Percentiles rank a stretch among this genome's conserved stretches.
Evolutionary conservation across 2,797 vertebrate species (phyloP).

Genomic region (Ctenochaetus hawaiiensis): DNA sequence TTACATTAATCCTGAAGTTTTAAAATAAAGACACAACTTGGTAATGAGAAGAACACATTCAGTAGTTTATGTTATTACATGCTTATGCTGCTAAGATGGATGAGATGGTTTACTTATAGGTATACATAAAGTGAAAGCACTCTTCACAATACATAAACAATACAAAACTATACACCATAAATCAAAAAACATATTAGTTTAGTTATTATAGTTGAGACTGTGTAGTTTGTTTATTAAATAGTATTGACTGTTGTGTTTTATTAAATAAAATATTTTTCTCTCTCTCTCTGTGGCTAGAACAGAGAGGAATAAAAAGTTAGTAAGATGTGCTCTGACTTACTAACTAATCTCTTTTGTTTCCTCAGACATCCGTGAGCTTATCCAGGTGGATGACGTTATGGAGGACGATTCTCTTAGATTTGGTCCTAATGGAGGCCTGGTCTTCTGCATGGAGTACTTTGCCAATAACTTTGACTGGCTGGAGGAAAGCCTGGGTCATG

Average conservation of each 20-base stretch:
- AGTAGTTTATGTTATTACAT: background rate
- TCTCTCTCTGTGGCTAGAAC: background rate
- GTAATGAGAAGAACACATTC: no score
- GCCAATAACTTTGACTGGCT: constrained; percentile 97
- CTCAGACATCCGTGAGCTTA: constrained; percentile 94
- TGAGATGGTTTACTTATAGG: background rate
- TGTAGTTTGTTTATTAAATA: background rate
- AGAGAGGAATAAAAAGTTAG: background rate
- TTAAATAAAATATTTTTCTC: background rate
- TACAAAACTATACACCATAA: background rate
- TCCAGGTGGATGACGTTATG: constrained; percentile 98
- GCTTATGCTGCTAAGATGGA: background rate
- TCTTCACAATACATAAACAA: background rate
- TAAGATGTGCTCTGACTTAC: background rate
- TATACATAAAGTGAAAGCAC: no score
- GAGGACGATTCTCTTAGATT: constrained; percentile 92
- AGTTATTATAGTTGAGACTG: background rate
- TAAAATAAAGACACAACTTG: background rate
- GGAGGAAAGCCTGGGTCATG: constrained; percentile 92
- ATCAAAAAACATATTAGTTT: no score
- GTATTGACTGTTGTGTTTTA: background rate
- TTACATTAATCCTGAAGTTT: background rate
- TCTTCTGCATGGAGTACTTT: constrained; percentile 99
- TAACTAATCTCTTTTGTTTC: constrained; percentile 1
- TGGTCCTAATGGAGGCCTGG: constrained; percentile 95